Evolutionary conservation across 2,113 vertebrate genomes (phyloP), one percentile per base, ranked within the genome.

Genomic region (Callocephalon fimbriatum): DNA sequence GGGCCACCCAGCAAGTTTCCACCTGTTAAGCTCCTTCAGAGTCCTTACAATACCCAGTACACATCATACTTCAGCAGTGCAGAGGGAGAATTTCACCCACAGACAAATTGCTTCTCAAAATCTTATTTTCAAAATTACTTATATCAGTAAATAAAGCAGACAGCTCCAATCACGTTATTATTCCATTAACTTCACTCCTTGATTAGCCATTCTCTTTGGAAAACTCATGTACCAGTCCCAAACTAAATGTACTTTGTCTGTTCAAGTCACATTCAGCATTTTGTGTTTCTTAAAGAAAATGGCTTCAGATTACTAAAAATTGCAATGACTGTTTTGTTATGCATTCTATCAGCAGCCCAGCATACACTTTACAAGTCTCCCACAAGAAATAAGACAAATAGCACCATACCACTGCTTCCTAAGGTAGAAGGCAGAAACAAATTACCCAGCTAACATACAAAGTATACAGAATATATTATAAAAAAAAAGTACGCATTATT

Each of bases 171-270:
- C 67, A 91, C 17, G 4, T 82, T 82, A 56, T 94, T 90, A 92
- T 79, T 95, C 82, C 63, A 37, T 71, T 88, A 93, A 76, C 45
- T 80, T 85, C 53, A 58, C 42, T 82, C 76, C 91, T 80, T 97
- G 92, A 97, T 97, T 86, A 97, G 84, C 92, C 94, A 76, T 95
- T 97, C 86, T 89, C 23, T 88, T 89, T 67, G 47, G 75, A 88
- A 95, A 89, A 94, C 86, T 93, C 72, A 54, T 76, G n/a, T 29
- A 79, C 27, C 35, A 40, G 29, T 82, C 68, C 71, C 75, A 92
- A 82, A 91, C 61, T 80, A 68, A 94, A 90, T 66, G 75, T 32
- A 80, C 32, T 88, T 92, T 85, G 48, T 47, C 66, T 74, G n/a
- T 62, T 84, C 74, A 74, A 90, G 58, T 25, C 44, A 35, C 5